These are phyloP conservation scores for Phalera bucephala DNA, from an alignment of 2,888 invertebrate genomes.

Conservation along the genomic window DNA sequence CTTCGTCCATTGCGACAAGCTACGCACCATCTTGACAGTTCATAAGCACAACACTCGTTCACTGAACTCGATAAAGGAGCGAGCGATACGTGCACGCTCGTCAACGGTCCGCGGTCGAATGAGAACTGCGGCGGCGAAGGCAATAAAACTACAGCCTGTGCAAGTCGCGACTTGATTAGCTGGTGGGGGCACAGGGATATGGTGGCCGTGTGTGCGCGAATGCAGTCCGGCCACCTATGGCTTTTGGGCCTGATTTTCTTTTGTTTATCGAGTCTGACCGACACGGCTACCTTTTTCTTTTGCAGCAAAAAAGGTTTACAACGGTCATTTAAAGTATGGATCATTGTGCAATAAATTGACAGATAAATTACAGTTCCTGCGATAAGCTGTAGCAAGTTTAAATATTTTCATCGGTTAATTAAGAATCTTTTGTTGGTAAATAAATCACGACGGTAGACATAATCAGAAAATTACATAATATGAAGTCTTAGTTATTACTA, in stretches of 20 bases:
- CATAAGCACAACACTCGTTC: slow-evolving; percentile 75
- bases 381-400: background rate
- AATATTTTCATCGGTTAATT: no score
- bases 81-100: slow-evolving; percentile 55
- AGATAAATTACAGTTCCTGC: slow-evolving; percentile 8
- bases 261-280: slow-evolving; percentile 60
- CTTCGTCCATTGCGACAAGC: slow-evolving; percentile 95
- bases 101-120: slow-evolving; percentile 68
- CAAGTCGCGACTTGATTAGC: slow-evolving; percentile 66
- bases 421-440: no score
- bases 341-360: slow-evolving; percentile 22
- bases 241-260: slow-evolving; percentile 55
- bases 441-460: no score
- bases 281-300: slow-evolving; percentile 29
- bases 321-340: slow-evolving; percentile 12
- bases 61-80: slow-evolving; percentile 54
- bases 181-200: slow-evolving; percentile 35
- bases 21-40: slow-evolving; percentile 90
- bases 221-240: slow-evolving; percentile 49
- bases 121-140: slow-evolving; percentile 35
- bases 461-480: no score
- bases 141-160: slow-evolving; percentile 60
- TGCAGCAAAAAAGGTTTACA: slow-evolving; percentile 29
- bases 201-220: slow-evolving; percentile 32
- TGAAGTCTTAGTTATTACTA: no score